Evolutionary conservation across 2,113 vertebrate genomes (phyloP).

Genomic region (Aramus guarauna): DNA sequence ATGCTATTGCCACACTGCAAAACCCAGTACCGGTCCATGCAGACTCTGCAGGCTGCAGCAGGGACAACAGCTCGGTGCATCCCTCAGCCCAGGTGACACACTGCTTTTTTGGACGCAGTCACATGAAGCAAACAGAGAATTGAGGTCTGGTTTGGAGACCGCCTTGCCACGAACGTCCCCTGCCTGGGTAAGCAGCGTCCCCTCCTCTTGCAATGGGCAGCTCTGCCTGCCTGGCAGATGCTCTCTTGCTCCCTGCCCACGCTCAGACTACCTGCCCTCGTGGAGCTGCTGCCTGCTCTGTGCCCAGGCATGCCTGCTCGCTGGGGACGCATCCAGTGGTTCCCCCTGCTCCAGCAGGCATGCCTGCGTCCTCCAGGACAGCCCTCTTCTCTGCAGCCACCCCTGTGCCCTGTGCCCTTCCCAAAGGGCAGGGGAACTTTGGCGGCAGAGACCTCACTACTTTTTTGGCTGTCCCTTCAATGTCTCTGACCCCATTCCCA

Average conservation of each 20-base stretch:
- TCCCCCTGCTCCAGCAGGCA: neutral
- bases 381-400: neutral
- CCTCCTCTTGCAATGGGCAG: neutral
- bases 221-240: neutral
- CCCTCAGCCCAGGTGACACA: fast-evolving
- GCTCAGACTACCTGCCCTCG: neutral
- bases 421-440: neutral
- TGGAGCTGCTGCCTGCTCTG: neutral
- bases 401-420: neutral
- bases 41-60: neutral
- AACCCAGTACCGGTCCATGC: fast-evolving
- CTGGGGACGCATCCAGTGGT: fast-evolving
- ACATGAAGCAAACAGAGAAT: neutral
- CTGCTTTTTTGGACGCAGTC: neutral
- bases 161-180: fast-evolving
- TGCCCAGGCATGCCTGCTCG: fast-evolving
- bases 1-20: too few relatives aligned
- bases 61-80: fast-evolving
- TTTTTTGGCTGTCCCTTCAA: neutral
- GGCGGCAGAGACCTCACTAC: neutral
- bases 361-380: neutral
- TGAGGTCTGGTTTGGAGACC: fast-evolving
- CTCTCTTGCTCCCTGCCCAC: neutral
- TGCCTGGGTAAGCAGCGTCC: neutral
- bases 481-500: conserved; percentile 17